These are phyloP conservation scores for Numida meleagris DNA, from an alignment of 2,113 vertebrate species.

Conservation along the genomic window DNA sequence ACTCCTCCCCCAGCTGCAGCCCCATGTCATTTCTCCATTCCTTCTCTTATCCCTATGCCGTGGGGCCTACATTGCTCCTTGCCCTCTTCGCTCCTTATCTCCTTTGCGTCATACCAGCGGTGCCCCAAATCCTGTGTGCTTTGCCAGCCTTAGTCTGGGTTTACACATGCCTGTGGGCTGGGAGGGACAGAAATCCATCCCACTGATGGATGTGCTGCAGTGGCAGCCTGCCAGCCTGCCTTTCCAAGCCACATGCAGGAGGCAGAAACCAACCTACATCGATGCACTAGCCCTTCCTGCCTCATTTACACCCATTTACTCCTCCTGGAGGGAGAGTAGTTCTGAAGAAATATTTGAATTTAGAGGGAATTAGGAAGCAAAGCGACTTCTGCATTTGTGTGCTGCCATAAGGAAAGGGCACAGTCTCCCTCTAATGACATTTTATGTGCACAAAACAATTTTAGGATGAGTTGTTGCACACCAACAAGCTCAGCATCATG, in stretches of 20 bases:
- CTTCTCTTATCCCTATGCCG: neutral
- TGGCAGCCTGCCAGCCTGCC: neutral
- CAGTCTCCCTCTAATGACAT: neutral
- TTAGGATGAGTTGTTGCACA: neutral
- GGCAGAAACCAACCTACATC: neutral
- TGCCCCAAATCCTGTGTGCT: rapidly evolving
- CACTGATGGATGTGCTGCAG: rapidly evolving
- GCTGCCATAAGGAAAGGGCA: neutral
- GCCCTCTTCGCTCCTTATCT: neutral
- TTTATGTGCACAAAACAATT: neutral
- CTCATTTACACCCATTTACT: neutral
- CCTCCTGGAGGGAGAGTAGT: neutral
- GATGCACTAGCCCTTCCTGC: neutral
- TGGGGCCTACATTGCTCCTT: rapidly evolving
- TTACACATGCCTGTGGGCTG: neutral
- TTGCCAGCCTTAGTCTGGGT: neutral
- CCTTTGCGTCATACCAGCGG: rapidly evolving
- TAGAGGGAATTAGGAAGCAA: neutral
- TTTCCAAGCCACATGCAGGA: rapidly evolving
- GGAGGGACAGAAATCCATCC: neutral
- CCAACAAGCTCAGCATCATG: neutral
- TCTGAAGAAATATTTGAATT: neutral
- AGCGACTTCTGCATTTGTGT: neutral
- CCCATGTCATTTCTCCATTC: neutral
- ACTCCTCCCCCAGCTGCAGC: rapidly evolving